A percentile compares a stretch with the other conserved stretches of the same genome.
Conservation (phyloP, 2,888 invertebrate genomes). For the Cylloceria caligata region DNA sequence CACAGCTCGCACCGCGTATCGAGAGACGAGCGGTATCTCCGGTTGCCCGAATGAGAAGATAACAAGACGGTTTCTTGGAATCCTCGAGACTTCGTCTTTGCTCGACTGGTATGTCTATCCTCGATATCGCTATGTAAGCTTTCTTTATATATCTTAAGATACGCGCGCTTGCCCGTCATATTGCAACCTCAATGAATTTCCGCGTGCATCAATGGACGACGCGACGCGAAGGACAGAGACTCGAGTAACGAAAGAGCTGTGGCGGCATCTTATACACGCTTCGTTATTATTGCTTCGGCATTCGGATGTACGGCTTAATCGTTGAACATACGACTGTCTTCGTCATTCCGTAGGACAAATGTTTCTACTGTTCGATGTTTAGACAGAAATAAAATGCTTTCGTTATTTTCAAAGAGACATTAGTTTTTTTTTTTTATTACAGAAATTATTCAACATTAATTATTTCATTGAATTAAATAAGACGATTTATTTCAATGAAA, state of each 20-base stretch:
- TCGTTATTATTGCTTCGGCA: not conserved
- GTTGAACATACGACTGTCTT: not conserved
- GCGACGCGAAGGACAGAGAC: conserved; percentile 24
- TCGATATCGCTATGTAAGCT: conserved; percentile 15
- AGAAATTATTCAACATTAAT: not conserved
- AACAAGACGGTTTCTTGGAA: conserved; percentile 71
- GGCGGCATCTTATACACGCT: not conserved
- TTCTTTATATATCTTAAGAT: conserved; percentile 28
- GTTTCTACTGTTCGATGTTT: not conserved
- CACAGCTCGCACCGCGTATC: conserved; percentile 54
- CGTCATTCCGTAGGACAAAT: not conserved
- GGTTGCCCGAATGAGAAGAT: conserved; percentile 56
- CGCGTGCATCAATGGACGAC: conserved; percentile 72
- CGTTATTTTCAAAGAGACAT: not conserved
- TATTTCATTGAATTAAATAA: not conserved
- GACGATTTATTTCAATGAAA: no score
- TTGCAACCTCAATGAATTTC: conserved; percentile 75
- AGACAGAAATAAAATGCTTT: not conserved
- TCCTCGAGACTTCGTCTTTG: conserved; percentile 35
- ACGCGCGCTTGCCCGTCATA: conserved; percentile 32
- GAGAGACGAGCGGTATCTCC: conserved; percentile 61
- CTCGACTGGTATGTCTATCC: not conserved
- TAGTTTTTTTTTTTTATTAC: not conserved
- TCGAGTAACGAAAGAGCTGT: conserved; percentile 27
- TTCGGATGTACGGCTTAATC: not conserved